Evolutionary conservation across 1,140 invertebrate genomes (phyloP), one percentile per base, ranked within the genome.

Genomic region (Camponotus floridanus): DNA sequence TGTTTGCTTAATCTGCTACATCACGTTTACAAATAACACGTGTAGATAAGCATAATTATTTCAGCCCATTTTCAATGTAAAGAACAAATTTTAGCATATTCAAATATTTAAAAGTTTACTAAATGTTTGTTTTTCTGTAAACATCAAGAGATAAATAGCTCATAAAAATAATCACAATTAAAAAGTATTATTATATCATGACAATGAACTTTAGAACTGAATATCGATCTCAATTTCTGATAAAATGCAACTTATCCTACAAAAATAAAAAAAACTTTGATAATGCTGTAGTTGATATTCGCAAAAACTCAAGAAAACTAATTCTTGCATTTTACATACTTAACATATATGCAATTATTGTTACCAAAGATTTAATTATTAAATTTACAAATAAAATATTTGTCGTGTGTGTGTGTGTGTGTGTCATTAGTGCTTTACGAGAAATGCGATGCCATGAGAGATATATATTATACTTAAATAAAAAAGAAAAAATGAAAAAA

Each of bases 281-380:
- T 31, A 62, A 26, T 62, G 26, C 31, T 11, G 3, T 9, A 4
- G 2, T 31, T 45, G 36, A 7, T 51, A 61, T 61, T 8, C 18
- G 39, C 42, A 81, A 81, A 81, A 81, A 81, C 33, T 83, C 6
- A 5, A 71, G 78, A 74, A 55, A 51, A 2, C 9, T 42, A n/a
- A 42, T 79, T 55, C 76, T 45, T 48, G 26, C 45, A 33, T 13
- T 42, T 57, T 7, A 55, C n/a, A n/a, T 13, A 5, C 31, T 18
- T 15, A 48, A 48, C 13, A 18, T 15, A 51, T 51, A 51, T 51
- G 6, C 36, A n/a, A 81, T 55, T 78, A 67, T 45, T 9, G 74
- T 85, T 67, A 15, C 18, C n/a, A 45, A 59, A 76, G 73, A 8
- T 11, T 61, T 65, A 76, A 76, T 87, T 62, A 62, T 71, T 48